A percentile compares a stretch with the other conserved stretches of the same genome.
Conservation (phyloP, 2,797 vertebrate species). For the Sebastes alutus region DNA sequence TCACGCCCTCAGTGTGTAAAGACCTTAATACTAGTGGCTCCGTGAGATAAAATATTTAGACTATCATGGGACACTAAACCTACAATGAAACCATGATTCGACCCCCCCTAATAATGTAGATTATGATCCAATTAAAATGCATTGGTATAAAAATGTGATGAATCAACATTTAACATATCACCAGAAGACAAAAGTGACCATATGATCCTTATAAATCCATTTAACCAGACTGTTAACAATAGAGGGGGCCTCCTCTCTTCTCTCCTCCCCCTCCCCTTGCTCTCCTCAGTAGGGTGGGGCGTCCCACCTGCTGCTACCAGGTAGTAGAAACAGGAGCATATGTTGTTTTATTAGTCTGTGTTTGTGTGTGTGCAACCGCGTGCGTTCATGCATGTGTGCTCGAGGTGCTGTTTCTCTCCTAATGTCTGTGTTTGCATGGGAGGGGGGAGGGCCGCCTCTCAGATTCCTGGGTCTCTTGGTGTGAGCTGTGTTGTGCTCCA, state of each 20-base stretch:
- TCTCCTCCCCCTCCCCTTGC: background rate
- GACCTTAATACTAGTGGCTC: background rate
- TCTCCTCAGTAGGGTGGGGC: slow-evolving; percentile 27
- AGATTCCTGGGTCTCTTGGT: slow-evolving; percentile 77
- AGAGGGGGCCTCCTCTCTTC: slow-evolving; percentile 8
- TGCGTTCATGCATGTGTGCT: slow-evolving; percentile 57
- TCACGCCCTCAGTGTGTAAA: rapidly evolving
- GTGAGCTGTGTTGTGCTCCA: slow-evolving; percentile 73
- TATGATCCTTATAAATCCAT: background rate
- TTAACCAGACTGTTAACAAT: slow-evolving; percentile 24
- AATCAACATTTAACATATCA: background rate
- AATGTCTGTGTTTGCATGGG: slow-evolving; percentile 52
- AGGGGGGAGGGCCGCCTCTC: slow-evolving; percentile 49
- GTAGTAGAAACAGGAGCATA: slow-evolving; percentile 72
- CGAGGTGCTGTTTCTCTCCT: slow-evolving; percentile 40
- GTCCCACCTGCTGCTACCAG: slow-evolving; percentile 74
- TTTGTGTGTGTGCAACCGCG: slow-evolving; percentile 50
- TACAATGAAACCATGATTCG: background rate
- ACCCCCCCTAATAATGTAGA: background rate
- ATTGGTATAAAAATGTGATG: background rate
- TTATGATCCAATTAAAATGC: background rate
- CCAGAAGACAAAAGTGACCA: background rate
- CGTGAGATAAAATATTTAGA: background rate
- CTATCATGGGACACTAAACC: background rate
- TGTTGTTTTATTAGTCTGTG: slow-evolving; percentile 68